These are phyloP conservation scores for Caenorhabditis brenneri DNA, from an alignment of 1,140 invertebrate species.

Conservation along the genomic window DNA sequence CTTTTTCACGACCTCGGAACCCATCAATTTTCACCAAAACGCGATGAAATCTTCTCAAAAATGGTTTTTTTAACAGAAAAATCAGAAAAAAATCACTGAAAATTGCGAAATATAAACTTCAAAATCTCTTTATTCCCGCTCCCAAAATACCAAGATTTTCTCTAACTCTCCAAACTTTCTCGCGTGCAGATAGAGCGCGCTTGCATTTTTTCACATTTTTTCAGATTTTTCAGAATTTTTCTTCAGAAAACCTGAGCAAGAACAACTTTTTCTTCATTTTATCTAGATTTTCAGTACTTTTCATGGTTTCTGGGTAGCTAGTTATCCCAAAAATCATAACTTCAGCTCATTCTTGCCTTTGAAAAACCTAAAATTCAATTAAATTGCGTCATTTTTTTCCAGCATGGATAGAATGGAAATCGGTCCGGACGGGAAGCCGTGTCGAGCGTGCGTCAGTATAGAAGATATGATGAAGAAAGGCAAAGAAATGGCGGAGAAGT, in stretches of 20 bases:
- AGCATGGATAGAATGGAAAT: not conserved
- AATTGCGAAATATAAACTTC: not conserved
- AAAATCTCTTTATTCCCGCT: not conserved
- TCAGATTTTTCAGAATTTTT: not conserved
- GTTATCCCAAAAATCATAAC: too few species aligned
- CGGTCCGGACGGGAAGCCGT: conserved; percentile 57
- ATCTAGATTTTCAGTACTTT: not conserved
- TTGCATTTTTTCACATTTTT: not conserved
- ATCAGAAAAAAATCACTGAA: too few species aligned
- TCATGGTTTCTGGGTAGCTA: too few species aligned
- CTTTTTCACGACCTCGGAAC: too few species aligned
- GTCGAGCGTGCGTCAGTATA: conserved; percentile 66
- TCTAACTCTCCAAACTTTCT: not conserved
- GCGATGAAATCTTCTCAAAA: too few species aligned
- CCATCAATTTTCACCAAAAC: too few species aligned
- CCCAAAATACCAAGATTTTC: not conserved
- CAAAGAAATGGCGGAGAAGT: conserved; percentile 57
- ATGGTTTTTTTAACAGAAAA: too few species aligned
- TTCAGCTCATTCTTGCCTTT: too few species aligned
- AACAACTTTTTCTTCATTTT: not conserved
- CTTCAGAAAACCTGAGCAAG: too few species aligned
- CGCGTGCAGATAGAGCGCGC: not conserved
- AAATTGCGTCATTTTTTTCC: not conserved
- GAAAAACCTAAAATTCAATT: too few species aligned
- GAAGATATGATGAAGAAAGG: conserved; percentile 67